phyloP scores from a whole-genome alignment of 2,113 vertebrate genomes.

The Merops nubicus region DNA sequence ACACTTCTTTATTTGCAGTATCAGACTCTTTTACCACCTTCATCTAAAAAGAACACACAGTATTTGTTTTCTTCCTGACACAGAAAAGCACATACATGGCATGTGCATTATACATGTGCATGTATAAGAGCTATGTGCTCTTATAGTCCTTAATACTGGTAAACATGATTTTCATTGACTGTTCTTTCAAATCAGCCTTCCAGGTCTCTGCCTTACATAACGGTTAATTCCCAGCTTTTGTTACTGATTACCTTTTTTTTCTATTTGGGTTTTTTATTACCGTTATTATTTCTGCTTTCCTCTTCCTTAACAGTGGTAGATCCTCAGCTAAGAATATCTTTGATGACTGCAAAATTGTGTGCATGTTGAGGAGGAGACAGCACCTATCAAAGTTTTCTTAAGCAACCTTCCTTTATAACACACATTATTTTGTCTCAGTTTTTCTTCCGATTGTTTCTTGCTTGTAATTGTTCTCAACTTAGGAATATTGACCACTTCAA shows the following conservation, averaged over 20 bases:
- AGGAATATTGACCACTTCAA: background rate
- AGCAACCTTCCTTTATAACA: background rate
- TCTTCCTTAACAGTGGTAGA: background rate
- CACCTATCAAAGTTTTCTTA: slow-evolving; percentile 17
- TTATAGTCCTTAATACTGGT: background rate
- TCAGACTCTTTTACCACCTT: background rate
- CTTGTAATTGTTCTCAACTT: background rate
- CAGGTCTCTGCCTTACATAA: background rate
- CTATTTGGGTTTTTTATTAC: background rate
- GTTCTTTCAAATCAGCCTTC: background rate
- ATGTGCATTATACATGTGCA: background rate
- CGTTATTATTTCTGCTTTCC: slow-evolving; percentile 8
- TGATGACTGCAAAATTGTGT: background rate
- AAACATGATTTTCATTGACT: background rate
- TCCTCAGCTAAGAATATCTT: slow-evolving; percentile 1
- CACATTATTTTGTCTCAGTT: background rate
- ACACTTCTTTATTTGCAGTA: background rate
- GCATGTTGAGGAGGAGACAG: background rate
- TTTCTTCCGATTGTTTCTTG: background rate
- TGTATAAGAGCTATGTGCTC: background rate
- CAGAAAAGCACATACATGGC: too few species aligned
- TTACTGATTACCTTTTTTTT: background rate
- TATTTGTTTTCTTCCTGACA: background rate
- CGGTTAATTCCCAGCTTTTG: background rate
- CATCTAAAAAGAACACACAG: background rate